Evolutionary conservation across 1,140 invertebrate genomes (phyloP).

Genomic region (Oryctes rhinoceros): DNA sequence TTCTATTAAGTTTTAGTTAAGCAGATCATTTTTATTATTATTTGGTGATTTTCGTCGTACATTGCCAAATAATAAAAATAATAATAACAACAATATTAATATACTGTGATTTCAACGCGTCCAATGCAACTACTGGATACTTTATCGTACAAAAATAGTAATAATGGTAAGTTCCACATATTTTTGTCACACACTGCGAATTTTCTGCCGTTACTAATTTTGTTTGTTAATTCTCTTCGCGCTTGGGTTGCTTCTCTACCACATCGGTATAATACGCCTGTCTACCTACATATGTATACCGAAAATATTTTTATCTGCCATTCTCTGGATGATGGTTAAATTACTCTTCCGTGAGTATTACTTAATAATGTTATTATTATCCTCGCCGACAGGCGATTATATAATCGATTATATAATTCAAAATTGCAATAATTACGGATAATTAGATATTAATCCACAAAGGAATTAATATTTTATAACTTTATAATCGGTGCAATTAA

Average conservation of each 20-base stretch:
- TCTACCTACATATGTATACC: neutral
- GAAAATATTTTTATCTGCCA: constrained; percentile 4
- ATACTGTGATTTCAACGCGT: neutral
- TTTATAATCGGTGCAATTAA: neutral
- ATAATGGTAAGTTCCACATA: constrained; percentile 2
- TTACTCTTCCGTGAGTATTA: neutral
- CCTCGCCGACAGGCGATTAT: neutral
- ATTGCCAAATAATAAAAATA: neutral
- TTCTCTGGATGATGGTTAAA: neutral
- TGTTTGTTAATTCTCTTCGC: constrained; percentile 19
- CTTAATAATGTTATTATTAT: neutral
- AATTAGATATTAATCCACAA: neutral
- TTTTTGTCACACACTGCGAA: neutral
- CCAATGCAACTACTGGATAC: neutral
- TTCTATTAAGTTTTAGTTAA: neutral
- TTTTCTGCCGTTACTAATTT: constrained; percentile 21
- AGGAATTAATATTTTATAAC: neutral
- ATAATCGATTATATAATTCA: neutral
- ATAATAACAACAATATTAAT: no score
- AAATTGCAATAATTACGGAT: neutral
- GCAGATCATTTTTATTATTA: neutral
- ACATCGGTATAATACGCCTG: neutral
- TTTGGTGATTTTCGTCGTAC: neutral
- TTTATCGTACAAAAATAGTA: neutral
- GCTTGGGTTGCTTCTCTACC: neutral